Evolutionary conservation across 1,140 invertebrate genomes (phyloP).

Genomic region (Drosophila auraria): DNA sequence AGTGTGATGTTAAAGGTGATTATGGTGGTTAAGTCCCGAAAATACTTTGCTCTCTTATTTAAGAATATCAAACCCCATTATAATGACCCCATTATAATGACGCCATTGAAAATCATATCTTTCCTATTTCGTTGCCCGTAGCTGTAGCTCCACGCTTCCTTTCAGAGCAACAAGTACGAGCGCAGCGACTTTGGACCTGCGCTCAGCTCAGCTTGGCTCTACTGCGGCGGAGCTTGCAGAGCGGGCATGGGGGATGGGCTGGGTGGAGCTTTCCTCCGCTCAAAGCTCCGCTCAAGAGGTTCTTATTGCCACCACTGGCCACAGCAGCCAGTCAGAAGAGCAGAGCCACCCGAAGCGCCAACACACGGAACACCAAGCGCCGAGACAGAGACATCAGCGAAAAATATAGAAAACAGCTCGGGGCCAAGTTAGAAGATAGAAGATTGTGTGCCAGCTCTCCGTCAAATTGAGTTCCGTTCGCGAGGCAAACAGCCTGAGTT

Average conservation of each 20-base stretch:
- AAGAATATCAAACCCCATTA: background rate
- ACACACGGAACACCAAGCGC: conserved; percentile 28
- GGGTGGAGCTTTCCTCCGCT: conserved; percentile 45
- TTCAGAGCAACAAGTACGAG: conserved; percentile 62
- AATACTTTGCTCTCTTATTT: background rate
- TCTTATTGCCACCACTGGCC: conserved; percentile 62
- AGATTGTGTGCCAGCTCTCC: conserved; percentile 40
- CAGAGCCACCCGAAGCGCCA: conserved; percentile 55
- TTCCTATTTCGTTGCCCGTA: conserved; percentile 3
- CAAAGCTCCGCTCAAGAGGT: conserved; percentile 64
- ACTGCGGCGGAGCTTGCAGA: conserved; percentile 21
- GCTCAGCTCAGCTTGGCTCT: conserved; percentile 31
- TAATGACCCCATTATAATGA: no score
- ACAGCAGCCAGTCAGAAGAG: conserved; percentile 57
- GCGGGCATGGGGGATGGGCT: conserved; percentile 2
- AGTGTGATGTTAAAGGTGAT: background rate
- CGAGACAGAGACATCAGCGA: conserved; percentile 3
- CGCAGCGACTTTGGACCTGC: conserved; percentile 50
- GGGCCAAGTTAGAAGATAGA: conserved; percentile 28
- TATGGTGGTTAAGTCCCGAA: background rate
- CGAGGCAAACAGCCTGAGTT: conserved; percentile 36
- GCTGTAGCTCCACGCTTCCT: background rate
- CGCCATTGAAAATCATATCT: background rate
- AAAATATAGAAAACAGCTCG: conserved; percentile 20
- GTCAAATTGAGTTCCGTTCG: conserved; percentile 24